phyloP scores from a whole-genome alignment of 2,797 vertebrate species.

The Thaleichthys pacificus region DNA sequence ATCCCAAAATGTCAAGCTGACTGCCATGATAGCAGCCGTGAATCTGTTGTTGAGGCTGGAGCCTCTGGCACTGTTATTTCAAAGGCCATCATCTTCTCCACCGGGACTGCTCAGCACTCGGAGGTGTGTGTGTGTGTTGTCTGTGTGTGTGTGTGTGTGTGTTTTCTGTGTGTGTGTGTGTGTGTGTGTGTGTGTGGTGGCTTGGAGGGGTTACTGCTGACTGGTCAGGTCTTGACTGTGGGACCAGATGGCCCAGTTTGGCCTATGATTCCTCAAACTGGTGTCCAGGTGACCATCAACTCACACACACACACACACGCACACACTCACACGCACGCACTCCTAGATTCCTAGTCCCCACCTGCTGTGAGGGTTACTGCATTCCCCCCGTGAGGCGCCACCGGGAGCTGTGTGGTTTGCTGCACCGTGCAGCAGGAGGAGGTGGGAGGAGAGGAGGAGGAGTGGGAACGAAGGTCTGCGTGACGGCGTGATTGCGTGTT shows the following conservation, averaged over 20 bases:
- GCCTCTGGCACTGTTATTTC: slow-evolving; percentile 61
- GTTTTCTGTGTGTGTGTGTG: neutral
- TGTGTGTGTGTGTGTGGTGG: neutral
- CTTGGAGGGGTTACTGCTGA: slow-evolving; percentile 53
- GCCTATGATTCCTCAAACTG: slow-evolving; percentile 51
- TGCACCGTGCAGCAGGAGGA: neutral
- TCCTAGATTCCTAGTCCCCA: neutral
- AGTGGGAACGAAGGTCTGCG: too few relatives aligned
- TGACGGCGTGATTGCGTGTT: too few relatives aligned
- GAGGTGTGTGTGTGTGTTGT: slow-evolving; percentile 42
- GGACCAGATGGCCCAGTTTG: slow-evolving; percentile 66
- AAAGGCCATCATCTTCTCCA: slow-evolving; percentile 57
- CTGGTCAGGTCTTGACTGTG: slow-evolving; percentile 51
- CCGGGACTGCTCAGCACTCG: slow-evolving; percentile 45
- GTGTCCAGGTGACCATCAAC: slow-evolving; percentile 41
- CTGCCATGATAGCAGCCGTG: slow-evolving; percentile 20
- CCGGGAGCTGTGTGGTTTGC: neutral
- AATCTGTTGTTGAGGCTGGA: slow-evolving; percentile 44
- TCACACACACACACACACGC: slow-evolving; percentile 6
- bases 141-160: slow-evolving; percentile 1
- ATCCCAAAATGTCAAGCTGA: slow-evolving; percentile 52
- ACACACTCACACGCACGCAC: slow-evolving; percentile 6
- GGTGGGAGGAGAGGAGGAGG: neutral
- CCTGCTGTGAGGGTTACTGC: neutral
- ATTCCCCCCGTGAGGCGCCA: neutral